Evolutionary conservation across 2,113 vertebrate genomes (phyloP).

Genomic region (Ramphastos sulfuratus): DNA sequence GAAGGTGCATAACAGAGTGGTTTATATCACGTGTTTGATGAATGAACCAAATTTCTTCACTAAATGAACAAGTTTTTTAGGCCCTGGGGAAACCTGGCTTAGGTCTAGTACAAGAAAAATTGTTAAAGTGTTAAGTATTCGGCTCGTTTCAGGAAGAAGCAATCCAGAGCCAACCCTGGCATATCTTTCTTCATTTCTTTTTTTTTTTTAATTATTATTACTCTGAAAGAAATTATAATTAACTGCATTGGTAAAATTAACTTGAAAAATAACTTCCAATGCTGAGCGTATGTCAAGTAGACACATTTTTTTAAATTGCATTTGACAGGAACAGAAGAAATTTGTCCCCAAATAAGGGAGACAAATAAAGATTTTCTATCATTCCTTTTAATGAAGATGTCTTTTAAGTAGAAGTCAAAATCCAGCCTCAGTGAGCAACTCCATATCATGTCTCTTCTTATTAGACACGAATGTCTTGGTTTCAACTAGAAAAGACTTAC

Average conservation of each 20-base stretch:
- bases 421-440: background rate
- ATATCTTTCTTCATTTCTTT: background rate
- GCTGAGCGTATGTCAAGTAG: background rate
- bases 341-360: background rate
- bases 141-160: conserved; percentile 24
- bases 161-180: background rate
- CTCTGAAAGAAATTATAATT: background rate
- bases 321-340: background rate
- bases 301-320: background rate
- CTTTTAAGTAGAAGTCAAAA: background rate
- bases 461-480: background rate
- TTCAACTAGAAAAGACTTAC: background rate
- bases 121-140: background rate
- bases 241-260: conserved; percentile 4
- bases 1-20: conserved; percentile 18
- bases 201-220: background rate
- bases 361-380: background rate
- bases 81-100: conserved; percentile 15
- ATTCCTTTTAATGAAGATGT: background rate
- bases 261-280: background rate
- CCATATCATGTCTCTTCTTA: background rate
- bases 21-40: conserved; percentile 34
- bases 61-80: conserved; percentile 20
- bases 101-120: conserved; percentile 41
- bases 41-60: conserved; percentile 29